These are phyloP conservation scores for crab-eating macaque (Macaca fascicularis) DNA, from an alignment of 2,113 vertebrate species.

Conservation along the genomic window T2T-MFA8v1.1 NC_088381.1:56284501-56285000, in stretches of 20 bases:
- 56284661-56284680: not conserved
- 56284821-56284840: no score
- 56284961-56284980: no score
- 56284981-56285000: no score
- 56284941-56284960: no score
- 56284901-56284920: no score
- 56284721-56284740: no score
- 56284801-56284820: no score
- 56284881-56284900: no score
- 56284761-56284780: not conserved
- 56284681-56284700: not conserved
- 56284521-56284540: not conserved
- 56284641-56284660: not conserved
- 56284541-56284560: not conserved
- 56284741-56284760: not conserved
- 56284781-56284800: not conserved
- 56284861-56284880: not conserved
- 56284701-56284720: not conserved
- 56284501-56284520: not conserved
- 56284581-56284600: not conserved
- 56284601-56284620: not conserved
- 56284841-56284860: not conserved
- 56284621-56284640: not conserved
- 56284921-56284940: no score
- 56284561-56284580: no score